Percentiles rank a stretch among this genome's conserved stretches.
phyloP scores from a whole-genome alignment of 2,797 vertebrate species.

The Macrochelys suwanniensis region DNA sequence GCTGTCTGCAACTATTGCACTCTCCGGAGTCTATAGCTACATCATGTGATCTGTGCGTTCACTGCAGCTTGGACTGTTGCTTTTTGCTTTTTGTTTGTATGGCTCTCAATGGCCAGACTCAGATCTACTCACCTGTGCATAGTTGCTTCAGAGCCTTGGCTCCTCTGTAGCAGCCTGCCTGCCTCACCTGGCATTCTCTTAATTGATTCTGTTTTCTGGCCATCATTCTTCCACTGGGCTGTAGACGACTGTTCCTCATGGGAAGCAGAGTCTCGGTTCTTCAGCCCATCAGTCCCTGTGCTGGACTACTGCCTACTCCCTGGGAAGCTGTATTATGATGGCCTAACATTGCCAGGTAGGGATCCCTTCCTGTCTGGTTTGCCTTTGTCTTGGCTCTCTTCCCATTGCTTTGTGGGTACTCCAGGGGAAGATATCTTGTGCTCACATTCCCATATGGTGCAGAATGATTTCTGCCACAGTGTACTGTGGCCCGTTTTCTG shows the following conservation, averaged over 20 bases:
- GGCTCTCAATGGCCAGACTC: not conserved
- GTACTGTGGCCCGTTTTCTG: not conserved
- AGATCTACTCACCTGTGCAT: not conserved
- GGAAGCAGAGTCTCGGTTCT: not conserved
- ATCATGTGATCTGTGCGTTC: too few relatives aligned
- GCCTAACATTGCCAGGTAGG: not conserved
- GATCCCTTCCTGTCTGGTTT: not conserved
- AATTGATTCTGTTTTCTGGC: not conserved
- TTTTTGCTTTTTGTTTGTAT: not conserved
- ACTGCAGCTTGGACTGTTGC: not conserved
- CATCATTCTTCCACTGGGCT: not conserved
- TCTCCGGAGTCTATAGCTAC: too few relatives aligned
- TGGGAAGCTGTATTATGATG: not conserved
- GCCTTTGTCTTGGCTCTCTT: not conserved
- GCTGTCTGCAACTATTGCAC: not conserved
- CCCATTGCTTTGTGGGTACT: not conserved
- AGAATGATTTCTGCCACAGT: not conserved
- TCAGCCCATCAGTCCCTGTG: not conserved
- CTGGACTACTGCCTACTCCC: not conserved
- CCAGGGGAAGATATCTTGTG: not conserved
- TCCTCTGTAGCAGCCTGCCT: not conserved
- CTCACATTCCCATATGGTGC: not conserved
- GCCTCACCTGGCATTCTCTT: not conserved
- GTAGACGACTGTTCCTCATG: not conserved
- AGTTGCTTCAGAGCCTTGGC: not conserved